These are phyloP conservation scores for Oreohelix idahoensis DNA, from an alignment of 1,140 invertebrate genomes.

Conservation along the genomic window DNA sequence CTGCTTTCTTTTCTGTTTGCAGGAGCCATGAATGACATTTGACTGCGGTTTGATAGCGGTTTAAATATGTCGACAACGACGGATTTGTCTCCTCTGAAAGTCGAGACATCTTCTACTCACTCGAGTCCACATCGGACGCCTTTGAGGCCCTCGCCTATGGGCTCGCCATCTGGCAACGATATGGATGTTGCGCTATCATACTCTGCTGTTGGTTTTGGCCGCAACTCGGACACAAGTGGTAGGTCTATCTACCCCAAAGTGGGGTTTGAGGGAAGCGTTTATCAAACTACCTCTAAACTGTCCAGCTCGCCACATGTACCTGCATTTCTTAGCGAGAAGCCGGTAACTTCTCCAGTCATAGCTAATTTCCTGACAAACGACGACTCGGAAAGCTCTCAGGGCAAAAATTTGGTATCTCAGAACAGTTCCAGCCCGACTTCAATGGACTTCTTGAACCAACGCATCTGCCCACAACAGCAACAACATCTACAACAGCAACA, in stretches of 20 bases:
- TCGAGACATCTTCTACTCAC: constrained; percentile 12
- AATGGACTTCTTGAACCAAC: neutral
- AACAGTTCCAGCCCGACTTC: neutral
- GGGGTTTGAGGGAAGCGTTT: neutral
- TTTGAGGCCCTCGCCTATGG: neutral
- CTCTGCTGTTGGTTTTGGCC: neutral
- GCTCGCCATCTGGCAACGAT: neutral
- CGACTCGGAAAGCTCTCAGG: neutral
- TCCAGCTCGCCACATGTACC: neutral
- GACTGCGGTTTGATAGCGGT: neutral
- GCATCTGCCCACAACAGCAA: neutral
- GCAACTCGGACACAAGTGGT: neutral
- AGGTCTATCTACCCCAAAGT: neutral
- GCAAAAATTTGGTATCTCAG: neutral
- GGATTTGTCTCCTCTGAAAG: constrained; percentile 31
- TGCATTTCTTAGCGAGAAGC: neutral
- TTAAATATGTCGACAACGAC: constrained; percentile 13
- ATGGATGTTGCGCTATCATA: neutral
- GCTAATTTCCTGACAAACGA: neutral
- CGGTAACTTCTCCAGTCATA: neutral
- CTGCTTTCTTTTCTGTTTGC: neutral
- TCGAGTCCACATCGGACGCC: constrained; percentile 22
- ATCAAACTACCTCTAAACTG: neutral
- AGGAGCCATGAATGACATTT: neutral
- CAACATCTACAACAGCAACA: neutral